Base-by-base conservation (phyloP, 2,888 invertebrate genomes). In the Smittia aterrima region DNA sequence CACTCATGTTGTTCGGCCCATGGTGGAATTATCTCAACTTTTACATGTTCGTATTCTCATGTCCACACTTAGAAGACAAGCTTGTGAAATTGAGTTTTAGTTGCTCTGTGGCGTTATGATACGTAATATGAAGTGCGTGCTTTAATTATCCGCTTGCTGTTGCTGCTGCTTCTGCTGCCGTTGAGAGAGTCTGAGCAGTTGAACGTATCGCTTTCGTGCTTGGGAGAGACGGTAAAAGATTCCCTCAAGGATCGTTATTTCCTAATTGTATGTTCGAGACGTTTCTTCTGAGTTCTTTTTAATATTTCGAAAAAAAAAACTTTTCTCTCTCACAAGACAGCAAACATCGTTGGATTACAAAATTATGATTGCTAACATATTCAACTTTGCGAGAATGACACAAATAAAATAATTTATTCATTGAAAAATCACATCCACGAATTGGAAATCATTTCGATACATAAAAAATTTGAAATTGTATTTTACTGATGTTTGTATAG, bases 351-450 rank as follows among this genome's bases (percentile, higher is more conserved):
- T n/a, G n/a, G n/a, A n/a, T n/a, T n/a, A n/a, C n/a, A n/a, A 58
- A 4, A 58, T 58, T 18, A 58, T 58, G 58, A 58, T 58, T 58
- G 58, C 58, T 58, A 22, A 22, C 4, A 58, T 13, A 58, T 22
- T 58, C 58, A 18, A 47, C 16, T 7, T 47, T 47, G 11, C 16
- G n/a, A 53, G 13, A 58, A 58, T 22, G 22, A 64, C 64, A 64
- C 25, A 72, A 71, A 72, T 62, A 24, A 54, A 41, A 72, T 72
- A 72, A 72, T 72, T 62, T 72, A 72, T 72, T 72, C 72, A 72
- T 72, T 25, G 72, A 62, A 72, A 62, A 38, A 22, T 62, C 40
- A 72, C 20, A 53, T 70, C 24, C 53, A 32, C 38, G 22, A 62
- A 72, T 62, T 62, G 62, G 62, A 72, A 72, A 72, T 72, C 32